Conservation (phyloP, 2,113 vertebrate species). For the Suncus etruscus region DNA sequence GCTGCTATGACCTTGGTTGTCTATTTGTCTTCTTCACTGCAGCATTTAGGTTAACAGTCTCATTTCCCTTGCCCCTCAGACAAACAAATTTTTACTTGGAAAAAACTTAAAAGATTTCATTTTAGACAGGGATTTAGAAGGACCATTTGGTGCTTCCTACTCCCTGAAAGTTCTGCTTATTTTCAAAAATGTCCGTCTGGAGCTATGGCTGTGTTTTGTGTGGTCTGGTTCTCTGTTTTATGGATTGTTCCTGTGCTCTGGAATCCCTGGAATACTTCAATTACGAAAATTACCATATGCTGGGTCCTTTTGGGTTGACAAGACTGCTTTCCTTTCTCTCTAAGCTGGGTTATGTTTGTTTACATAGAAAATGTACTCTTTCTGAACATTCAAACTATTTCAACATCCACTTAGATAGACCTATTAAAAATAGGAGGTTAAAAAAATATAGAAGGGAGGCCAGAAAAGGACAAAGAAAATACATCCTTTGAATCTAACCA, state of each 20-base stretch:
- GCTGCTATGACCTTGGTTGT: background rate
- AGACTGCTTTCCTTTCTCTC: constrained; percentile 61
- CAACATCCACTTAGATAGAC: constrained; percentile 73
- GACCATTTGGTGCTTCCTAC: constrained; percentile 57
- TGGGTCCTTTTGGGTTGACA: constrained; percentile 63
- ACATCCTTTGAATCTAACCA: background rate
- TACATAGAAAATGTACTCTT: constrained; percentile 76
- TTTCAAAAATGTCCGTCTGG: constrained; percentile 66
- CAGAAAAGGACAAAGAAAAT: constrained; percentile 54
- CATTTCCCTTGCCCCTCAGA: background rate
- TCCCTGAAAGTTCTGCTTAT: constrained; percentile 61
- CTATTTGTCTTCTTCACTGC: constrained; percentile 39
- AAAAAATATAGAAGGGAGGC: constrained; percentile 65
- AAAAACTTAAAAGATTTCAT: constrained; percentile 40
- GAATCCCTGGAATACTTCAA: constrained; percentile 70
- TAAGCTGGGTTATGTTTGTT: constrained; percentile 67
- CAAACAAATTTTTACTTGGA: constrained; percentile 55
- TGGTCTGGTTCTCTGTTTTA: constrained; percentile 69
- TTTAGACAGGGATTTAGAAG: constrained; percentile 60
- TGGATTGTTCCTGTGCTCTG: constrained; percentile 61
- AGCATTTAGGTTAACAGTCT: constrained; percentile 6
- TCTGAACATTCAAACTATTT: constrained; percentile 69
- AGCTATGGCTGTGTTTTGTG: constrained; percentile 70
- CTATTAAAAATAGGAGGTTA: constrained; percentile 49
- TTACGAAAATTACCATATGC: constrained; percentile 71